Conservation (phyloP, 2,113 vertebrate genomes). For the Oncorhynchus gorbuscha region DNA sequence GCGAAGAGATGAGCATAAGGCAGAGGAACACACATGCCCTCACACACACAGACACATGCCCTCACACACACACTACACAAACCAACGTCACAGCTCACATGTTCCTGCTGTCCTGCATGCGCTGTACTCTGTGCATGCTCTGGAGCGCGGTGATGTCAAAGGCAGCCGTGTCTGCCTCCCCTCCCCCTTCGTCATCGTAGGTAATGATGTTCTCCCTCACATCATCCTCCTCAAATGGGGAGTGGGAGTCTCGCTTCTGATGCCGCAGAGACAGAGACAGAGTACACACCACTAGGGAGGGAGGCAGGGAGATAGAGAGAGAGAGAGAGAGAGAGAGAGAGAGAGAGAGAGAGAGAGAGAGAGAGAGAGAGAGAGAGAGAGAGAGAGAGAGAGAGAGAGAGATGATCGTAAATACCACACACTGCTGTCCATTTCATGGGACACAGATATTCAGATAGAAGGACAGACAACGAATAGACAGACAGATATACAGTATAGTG, state of each 20-base stretch:
- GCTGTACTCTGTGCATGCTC: constrained; percentile 69
- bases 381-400: constrained; percentile 29
- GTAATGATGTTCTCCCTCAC: constrained; percentile 80
- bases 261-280: constrained; percentile 72
- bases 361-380: no score
- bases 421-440: neutral
- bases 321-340: neutral
- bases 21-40: neutral
- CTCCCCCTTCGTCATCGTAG: constrained; percentile 87
- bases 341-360: neutral
- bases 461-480: neutral
- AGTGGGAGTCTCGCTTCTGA: constrained; percentile 72
- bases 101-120: constrained; percentile 65
- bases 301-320: neutral
- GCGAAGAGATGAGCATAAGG: constrained; percentile 51
- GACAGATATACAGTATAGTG: constrained; percentile 8
- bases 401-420: neutral
- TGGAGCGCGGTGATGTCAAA: constrained; percentile 86
- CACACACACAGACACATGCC: neutral
- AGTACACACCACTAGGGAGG: constrained; percentile 66
- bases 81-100: constrained; percentile 52
- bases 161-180: constrained; percentile 87
- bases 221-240: constrained; percentile 73
- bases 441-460: neutral
- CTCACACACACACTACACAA: constrained; percentile 8